A percentile compares a stretch with the other conserved stretches of the same genome.
Evolutionary conservation across 2,888 invertebrate genomes (phyloP).

Genomic region (Andrena haemorrhoa): DNA sequence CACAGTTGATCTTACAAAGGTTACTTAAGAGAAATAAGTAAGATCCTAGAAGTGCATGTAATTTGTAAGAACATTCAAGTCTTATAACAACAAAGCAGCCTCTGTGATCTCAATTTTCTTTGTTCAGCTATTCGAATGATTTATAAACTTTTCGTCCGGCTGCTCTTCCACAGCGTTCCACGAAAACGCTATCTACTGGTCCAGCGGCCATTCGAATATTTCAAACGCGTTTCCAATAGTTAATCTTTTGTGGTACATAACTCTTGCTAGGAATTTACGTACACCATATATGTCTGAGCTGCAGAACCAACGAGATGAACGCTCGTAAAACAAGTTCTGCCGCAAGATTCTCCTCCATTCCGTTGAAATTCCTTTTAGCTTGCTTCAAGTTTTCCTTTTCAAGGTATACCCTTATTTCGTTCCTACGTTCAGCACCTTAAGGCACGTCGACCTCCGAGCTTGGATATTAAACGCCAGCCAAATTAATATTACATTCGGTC

Average conservation of each 20-base stretch:
- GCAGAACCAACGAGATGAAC: conserved; percentile 27
- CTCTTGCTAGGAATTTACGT: conserved; percentile 39
- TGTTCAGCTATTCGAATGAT: no score
- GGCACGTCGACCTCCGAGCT: conserved; percentile 22
- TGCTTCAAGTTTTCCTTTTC: conserved; percentile 15
- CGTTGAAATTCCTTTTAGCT: conserved; percentile 38
- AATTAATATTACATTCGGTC: conserved; percentile 35
- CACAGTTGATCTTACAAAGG: no score
- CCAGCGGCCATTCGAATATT: background rate
- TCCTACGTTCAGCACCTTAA: conserved; percentile 15
- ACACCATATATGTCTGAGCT: background rate
- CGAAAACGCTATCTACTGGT: background rate
- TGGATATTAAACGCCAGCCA: conserved; percentile 49
- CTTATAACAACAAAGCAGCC: no score
- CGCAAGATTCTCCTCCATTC: conserved; percentile 29
- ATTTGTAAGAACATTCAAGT: no score
- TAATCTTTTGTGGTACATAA: conserved; percentile 19
- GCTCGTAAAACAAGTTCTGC: conserved; percentile 39
- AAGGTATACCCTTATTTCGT: conserved; percentile 13
- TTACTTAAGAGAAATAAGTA: no score
- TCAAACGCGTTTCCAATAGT: conserved; percentile 1
- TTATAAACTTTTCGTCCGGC: no score
- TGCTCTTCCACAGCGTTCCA: no score
- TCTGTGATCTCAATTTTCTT: no score
- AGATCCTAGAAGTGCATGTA: no score